Percentiles rank a stretch among this genome's conserved stretches.
Evolutionary conservation across 1,140 invertebrate species (phyloP).

Genomic region (Drosophila orena): DNA sequence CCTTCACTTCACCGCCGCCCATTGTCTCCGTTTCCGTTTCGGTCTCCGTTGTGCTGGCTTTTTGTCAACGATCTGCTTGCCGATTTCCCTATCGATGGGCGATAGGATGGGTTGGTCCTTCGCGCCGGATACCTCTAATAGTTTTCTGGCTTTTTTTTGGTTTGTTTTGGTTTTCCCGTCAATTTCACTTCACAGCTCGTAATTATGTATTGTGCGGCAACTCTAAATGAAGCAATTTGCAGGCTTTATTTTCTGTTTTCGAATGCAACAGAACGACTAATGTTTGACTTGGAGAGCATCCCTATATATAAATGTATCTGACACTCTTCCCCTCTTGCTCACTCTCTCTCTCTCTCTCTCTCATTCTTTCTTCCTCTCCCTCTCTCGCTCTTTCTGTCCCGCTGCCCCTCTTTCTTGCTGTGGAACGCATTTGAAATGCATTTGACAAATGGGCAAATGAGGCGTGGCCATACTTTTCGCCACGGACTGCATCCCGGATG

Average conservation of each 20-base stretch:
- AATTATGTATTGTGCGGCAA: slow-evolving; percentile 25
- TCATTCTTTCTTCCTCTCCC: background rate
- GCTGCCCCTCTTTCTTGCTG: background rate
- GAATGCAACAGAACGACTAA: slow-evolving; percentile 52
- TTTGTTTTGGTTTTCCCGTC: background rate
- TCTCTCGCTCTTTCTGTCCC: background rate
- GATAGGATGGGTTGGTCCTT: slow-evolving; percentile 5
- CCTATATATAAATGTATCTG: slow-evolving; percentile 5
- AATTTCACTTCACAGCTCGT: slow-evolving; percentile 1
- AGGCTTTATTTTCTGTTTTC: slow-evolving; percentile 32
- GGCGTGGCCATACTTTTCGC: slow-evolving; percentile 55
- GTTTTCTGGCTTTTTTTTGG: background rate
- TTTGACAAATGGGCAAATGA: slow-evolving; percentile 65
- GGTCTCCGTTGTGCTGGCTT: slow-evolving; percentile 75
- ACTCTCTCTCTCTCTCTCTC: too few relatives aligned
- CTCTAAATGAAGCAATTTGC: slow-evolving; percentile 69
- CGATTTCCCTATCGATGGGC: slow-evolving; percentile 28
- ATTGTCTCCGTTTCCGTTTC: slow-evolving; percentile 85
- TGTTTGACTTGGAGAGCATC: slow-evolving; percentile 13
- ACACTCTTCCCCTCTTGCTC: background rate
- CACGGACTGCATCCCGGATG: slow-evolving; percentile 42
- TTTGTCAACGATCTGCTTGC: slow-evolving; percentile 17
- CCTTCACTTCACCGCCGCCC: slow-evolving; percentile 92
- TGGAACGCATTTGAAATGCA: slow-evolving; percentile 77
- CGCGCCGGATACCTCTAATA: background rate